A percentile compares a stretch with the other conserved stretches of the same genome.
These are phyloP conservation scores for Sternotherus odoratus DNA, from an alignment of 2,797 vertebrate genomes.

Conservation along the genomic window DNA sequence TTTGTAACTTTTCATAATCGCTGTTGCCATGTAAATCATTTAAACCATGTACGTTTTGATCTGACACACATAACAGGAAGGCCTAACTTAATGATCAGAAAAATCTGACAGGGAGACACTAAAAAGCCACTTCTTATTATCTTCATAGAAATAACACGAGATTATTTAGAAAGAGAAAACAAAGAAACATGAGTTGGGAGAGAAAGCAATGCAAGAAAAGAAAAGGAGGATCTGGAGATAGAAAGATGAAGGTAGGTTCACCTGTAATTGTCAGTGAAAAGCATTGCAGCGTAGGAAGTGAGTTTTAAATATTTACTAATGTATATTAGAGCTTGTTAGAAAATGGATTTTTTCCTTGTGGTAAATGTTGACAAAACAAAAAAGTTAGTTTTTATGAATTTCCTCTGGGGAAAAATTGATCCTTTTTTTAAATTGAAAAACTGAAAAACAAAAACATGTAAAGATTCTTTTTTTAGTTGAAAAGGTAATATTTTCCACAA, in stretches of 20 bases:
- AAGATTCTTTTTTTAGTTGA: background rate
- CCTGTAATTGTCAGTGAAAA: background rate
- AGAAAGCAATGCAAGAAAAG: background rate
- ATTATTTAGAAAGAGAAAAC: background rate
- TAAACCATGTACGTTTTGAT: background rate
- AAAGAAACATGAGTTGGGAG: background rate
- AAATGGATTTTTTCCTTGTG: background rate
- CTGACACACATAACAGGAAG: background rate
- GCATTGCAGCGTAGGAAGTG: background rate
- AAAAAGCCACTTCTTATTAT: background rate
- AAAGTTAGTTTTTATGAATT: background rate
- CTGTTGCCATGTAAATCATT: background rate
- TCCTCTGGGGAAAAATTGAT: background rate
- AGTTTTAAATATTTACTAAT: background rate
- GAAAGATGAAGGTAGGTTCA: background rate
- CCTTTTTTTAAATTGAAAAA: no score
- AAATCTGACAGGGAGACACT: background rate
- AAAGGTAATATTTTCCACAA: background rate
- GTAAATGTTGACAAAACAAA: background rate
- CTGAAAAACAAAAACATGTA: no score
- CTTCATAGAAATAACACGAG: background rate
- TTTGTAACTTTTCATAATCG: background rate
- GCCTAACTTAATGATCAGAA: background rate
- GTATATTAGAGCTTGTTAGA: background rate
- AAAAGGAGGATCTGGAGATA: background rate